These are phyloP conservation scores for Protobothrops mucrosquamatus DNA, from an alignment of 2,113 vertebrate species.

Conservation along the genomic window DNA sequence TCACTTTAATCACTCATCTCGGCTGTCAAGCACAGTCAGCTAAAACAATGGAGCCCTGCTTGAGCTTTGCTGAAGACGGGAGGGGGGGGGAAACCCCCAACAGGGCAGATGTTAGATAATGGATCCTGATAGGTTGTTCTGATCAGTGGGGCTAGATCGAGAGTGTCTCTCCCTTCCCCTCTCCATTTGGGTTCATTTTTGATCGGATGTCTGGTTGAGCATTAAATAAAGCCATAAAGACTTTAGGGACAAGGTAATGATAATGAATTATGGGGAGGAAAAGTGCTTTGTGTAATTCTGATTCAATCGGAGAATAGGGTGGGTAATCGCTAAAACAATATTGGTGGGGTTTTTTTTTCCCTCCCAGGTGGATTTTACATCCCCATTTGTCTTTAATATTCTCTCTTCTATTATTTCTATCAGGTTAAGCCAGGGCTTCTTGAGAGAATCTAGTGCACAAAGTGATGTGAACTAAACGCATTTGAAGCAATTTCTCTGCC, in stretches of 20 bases:
- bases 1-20: constrained; percentile 59
- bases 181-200: constrained; percentile 9
- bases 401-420: constrained; percentile 6
- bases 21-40: constrained; percentile 48
- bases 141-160: constrained; percentile 26
- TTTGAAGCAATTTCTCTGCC: constrained; percentile 26
- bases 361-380: constrained; percentile 10
- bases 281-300: not conserved
- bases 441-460: constrained; percentile 21
- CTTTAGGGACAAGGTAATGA: constrained; percentile 35
- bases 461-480: constrained; percentile 13
- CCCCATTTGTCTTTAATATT: constrained; percentile 37
- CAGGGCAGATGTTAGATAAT: constrained; percentile 36
- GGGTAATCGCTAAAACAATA: constrained; percentile 40
- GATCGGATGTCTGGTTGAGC: constrained; percentile 21
- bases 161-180: not conserved
- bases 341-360: not conserved
- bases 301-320: constrained; percentile 14
- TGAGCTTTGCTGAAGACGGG: constrained; percentile 32
- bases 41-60: constrained; percentile 49
- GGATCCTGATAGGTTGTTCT: constrained; percentile 34
- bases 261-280: constrained; percentile 43
- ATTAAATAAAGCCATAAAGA: constrained; percentile 34
- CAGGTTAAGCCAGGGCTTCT: constrained; percentile 21
- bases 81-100: not conserved